Base-by-base conservation (phyloP, 37 sponge, comb jelly and placozoan genomes). In the Geodia barretti region DNA sequence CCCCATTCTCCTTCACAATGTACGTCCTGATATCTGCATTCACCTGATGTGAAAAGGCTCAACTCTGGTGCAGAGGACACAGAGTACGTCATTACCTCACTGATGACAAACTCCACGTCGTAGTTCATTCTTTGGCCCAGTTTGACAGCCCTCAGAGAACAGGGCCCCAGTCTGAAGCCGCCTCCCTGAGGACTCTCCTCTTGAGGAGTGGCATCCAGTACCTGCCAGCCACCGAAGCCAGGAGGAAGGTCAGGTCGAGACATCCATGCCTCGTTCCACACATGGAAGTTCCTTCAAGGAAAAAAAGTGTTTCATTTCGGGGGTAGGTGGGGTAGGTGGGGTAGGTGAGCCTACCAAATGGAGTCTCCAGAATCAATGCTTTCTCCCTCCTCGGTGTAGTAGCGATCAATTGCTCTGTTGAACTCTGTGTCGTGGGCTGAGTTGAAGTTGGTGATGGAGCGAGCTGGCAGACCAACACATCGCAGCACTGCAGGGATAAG, bases 201-300 rank as follows among this genome's bases (percentile, higher is more conserved):
- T 75, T 89, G 94, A 32, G 94, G 94, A 2, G 94, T 89, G 74
- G 90, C 83, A 75, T 93, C 94, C 60, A 93, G 32, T 0, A 79
- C 94, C 71, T 93, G 94, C 94, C 94, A 93, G 43, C 94, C 94
- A 64, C 90, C 87, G 41, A 86, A 93, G 1, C 90, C 89, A 63
- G 74, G 58, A 0, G 94, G 90, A 19, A 93, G 72, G 70, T 93
- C 94, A 7, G 82, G 84, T 14, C 94, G 91, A 39, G 71, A 42
- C 70, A 93, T 85, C 84, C 84, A 89, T 0, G 76, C 94, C 60
- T 93, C 94, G 75, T 93, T 93, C 94, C 89, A 86, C 8, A 93
- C 94, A 83, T 93, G 94, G 81, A 89, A 93, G 64, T 89, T 89
- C 90, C 90, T 90, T 30, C 23, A 37, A 47, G 1, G 4, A 34